These are phyloP conservation scores for Drosophila pegasa DNA, from an alignment of 2,888 invertebrate genomes.

Conservation along the genomic window DNA sequence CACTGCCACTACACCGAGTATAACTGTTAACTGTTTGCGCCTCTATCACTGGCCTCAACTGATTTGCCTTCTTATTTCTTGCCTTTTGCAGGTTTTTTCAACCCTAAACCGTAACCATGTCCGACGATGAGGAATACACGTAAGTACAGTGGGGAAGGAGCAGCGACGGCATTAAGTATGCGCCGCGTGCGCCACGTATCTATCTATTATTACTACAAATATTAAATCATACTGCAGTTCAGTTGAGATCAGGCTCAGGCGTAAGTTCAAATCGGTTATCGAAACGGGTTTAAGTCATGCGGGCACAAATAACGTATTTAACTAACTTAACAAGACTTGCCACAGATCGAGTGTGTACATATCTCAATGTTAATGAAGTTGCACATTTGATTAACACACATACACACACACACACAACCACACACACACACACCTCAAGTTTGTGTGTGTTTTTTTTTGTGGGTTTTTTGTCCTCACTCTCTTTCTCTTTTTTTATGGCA, in stretches of 20 bases:
- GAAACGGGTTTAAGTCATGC: not conserved
- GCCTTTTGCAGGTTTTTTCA: constrained; percentile 86
- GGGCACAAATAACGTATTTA: constrained; percentile 4
- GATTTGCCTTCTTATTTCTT: constrained; percentile 8
- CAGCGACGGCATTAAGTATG: constrained; percentile 44
- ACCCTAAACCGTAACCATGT: constrained; percentile 90
- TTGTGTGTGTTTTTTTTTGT: not conserved
- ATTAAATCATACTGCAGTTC: constrained; percentile 9
- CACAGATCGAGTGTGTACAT: constrained; percentile 1
- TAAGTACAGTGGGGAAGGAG: constrained; percentile 87
- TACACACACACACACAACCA: not conserved
- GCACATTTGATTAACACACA: constrained; percentile 9
- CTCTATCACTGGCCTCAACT: not conserved
- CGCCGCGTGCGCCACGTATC: constrained; percentile 21
- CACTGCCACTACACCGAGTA: not conserved
- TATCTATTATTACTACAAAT: constrained; percentile 2
- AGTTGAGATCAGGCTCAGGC: constrained; percentile 25
- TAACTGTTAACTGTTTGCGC: not conserved
- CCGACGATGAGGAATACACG: constrained; percentile 98
- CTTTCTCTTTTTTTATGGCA: constrained; percentile 41
- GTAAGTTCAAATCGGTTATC: constrained; percentile 25
- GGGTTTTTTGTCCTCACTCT: constrained; percentile 6
- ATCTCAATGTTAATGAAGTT: constrained; percentile 2
- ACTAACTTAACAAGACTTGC: not conserved
- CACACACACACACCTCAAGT: constrained; percentile 1